These are phyloP conservation scores for Tichodroma muraria DNA, from an alignment of 2,113 vertebrate genomes.

Conservation along the genomic window DNA sequence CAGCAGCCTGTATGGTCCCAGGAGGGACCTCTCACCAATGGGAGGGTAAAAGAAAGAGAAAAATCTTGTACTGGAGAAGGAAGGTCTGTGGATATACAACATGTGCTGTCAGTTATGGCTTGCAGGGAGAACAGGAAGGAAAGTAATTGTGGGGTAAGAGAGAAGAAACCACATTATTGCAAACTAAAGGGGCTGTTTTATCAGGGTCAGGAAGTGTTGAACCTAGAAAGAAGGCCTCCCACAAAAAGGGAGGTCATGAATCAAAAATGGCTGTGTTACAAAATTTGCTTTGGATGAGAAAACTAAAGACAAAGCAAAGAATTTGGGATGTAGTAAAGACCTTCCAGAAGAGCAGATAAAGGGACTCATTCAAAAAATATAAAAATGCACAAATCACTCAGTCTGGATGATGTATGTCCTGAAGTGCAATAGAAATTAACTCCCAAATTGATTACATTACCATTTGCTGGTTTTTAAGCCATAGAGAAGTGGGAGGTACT, in stretches of 20 bases:
- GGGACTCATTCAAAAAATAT: background rate
- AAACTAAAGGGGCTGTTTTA: background rate
- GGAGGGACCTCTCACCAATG: background rate
- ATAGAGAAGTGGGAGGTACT: background rate
- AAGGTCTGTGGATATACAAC: background rate
- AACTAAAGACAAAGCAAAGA: background rate
- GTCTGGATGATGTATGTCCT: constrained; percentile 3
- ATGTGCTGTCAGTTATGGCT: background rate
- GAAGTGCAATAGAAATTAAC: constrained; percentile 29
- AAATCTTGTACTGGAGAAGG: background rate
- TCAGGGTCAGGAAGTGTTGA: background rate
- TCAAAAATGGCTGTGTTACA: background rate
- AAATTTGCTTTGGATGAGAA: background rate
- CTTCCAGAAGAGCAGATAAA: background rate
- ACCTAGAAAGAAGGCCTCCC: background rate
- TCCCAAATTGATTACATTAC: background rate
- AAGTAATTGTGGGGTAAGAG: background rate
- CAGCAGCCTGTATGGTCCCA: constrained; percentile 33
- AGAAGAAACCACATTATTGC: background rate
- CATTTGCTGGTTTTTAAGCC: background rate
- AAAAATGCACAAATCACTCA: constrained; percentile 7
- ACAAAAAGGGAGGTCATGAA: background rate
- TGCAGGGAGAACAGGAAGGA: background rate
- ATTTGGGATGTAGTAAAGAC: background rate
- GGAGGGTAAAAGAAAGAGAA: background rate